Evolutionary conservation across 2,797 vertebrate genomes (phyloP).

Genomic region (Otolemur crassicaudatus): DNA sequence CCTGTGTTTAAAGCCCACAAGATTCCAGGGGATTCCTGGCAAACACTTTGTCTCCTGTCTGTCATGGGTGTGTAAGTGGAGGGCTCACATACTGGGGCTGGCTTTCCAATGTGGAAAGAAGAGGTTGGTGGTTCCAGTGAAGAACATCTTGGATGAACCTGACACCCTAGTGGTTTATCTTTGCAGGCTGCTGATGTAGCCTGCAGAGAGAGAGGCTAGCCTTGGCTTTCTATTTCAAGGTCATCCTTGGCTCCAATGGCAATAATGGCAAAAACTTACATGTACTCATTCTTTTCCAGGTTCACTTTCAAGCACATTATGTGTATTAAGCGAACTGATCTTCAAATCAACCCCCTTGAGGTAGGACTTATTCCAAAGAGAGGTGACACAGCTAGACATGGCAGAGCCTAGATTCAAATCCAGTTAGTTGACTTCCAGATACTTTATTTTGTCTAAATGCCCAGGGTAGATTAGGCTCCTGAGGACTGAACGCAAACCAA

Average conservation of each 20-base stretch:
- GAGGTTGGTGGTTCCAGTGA: not conserved
- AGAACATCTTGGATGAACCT: not conserved
- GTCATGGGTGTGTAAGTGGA: not conserved
- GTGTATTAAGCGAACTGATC: not conserved
- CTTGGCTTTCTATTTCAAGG: not conserved
- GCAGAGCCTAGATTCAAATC: not conserved
- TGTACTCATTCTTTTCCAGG: not conserved
- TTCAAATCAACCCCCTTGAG: not conserved
- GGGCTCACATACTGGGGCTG: not conserved
- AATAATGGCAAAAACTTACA: not conserved
- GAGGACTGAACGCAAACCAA: not conserved
- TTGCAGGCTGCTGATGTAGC: not conserved
- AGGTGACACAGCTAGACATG: not conserved
- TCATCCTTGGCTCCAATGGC: not conserved
- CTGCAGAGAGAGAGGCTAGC: not conserved
- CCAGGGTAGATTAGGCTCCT: not conserved
- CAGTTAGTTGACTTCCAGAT: not conserved
- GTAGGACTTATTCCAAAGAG: not conserved
- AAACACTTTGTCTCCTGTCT: not conserved
- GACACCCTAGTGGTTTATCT: not conserved
- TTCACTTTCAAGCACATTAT: not conserved
- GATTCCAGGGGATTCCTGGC: not conserved
- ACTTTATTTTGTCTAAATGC: constrained; percentile 12
- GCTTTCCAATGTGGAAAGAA: not conserved
- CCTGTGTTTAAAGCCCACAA: not conserved